phyloP scores from a whole-genome alignment of 2,797 vertebrate species.

The Taeniopygia guttata region DNA sequence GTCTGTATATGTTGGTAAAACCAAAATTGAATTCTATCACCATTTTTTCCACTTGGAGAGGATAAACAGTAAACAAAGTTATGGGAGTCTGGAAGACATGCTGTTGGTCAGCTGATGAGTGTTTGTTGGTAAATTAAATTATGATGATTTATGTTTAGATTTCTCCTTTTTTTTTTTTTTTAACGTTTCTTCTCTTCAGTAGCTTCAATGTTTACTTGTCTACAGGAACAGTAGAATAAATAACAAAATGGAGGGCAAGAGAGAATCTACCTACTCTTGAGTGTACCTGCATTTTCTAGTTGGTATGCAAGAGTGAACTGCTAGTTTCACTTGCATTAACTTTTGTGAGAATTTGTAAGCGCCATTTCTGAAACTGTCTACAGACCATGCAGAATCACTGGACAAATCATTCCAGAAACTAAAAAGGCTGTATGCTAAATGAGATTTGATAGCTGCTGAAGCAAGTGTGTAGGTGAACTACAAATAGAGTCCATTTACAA shows the following conservation, averaged over 20 bases:
- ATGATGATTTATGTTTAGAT: not conserved
- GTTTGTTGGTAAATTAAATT: not conserved
- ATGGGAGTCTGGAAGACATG: not conserved
- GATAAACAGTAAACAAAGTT: not conserved
- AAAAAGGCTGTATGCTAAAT: not conserved
- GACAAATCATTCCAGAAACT: not conserved
- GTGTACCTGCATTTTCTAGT: not conserved
- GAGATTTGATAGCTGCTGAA: not conserved
- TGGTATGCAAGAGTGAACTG: not conserved
- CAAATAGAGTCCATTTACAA: not conserved
- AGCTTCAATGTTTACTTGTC: not conserved
- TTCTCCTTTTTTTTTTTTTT: not conserved
- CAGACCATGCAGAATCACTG: not conserved
- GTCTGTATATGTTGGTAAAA: not conserved
- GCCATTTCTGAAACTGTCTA: not conserved
- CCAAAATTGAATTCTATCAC: not conserved
- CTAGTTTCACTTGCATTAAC: not conserved
- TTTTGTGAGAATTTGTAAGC: not conserved
- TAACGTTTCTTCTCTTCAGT: not conserved
- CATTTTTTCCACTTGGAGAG: not conserved
- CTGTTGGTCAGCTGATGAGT: not conserved
- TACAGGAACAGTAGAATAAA: not conserved
- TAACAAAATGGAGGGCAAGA: not conserved
- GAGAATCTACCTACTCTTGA: not conserved
- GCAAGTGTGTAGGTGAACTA: not conserved